Evolutionary conservation across 1,140 invertebrate genomes (phyloP).

Genomic region (Panonychus citri): DNA sequence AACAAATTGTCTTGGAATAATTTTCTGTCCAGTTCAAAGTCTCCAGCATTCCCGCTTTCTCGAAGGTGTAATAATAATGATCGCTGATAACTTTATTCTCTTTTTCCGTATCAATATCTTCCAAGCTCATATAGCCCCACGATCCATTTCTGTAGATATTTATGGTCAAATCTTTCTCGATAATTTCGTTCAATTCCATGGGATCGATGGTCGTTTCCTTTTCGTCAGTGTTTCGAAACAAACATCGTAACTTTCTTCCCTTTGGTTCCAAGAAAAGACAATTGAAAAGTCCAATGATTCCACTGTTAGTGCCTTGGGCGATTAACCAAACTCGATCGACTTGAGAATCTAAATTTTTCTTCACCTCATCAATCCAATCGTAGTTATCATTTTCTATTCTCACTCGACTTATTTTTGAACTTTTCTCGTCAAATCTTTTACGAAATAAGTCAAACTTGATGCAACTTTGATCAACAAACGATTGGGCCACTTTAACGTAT

Average conservation of each 20-base stretch:
- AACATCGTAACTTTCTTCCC: constrained; percentile 39
- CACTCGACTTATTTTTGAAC: too few species aligned
- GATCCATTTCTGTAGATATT: too few species aligned
- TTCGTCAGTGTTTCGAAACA: background rate
- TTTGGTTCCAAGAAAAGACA: constrained; percentile 63
- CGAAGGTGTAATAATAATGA: background rate
- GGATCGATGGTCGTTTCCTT: too few species aligned
- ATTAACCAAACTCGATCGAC: background rate
- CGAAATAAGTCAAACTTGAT: too few species aligned
- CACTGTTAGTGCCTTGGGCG: constrained; percentile 21
- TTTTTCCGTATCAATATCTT: background rate
- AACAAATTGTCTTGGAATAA: constrained; percentile 27
- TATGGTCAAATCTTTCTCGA: too few species aligned
- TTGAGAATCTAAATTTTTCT: too few species aligned
- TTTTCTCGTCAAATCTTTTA: too few species aligned
- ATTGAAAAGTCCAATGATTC: constrained; percentile 62
- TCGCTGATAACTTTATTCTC: background rate
- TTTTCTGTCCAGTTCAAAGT: constrained; percentile 12
- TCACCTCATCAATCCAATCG: too few species aligned
- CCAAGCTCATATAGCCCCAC: background rate
- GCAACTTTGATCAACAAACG: too few species aligned
- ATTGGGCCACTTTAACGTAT: too few species aligned
- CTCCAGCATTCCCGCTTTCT: constrained; percentile 13
- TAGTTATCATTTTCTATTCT: too few species aligned
- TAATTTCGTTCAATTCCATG: too few species aligned